phyloP scores from a whole-genome alignment of 2,888 invertebrate genomes.

The Pyrochroa serraticornis region DNA sequence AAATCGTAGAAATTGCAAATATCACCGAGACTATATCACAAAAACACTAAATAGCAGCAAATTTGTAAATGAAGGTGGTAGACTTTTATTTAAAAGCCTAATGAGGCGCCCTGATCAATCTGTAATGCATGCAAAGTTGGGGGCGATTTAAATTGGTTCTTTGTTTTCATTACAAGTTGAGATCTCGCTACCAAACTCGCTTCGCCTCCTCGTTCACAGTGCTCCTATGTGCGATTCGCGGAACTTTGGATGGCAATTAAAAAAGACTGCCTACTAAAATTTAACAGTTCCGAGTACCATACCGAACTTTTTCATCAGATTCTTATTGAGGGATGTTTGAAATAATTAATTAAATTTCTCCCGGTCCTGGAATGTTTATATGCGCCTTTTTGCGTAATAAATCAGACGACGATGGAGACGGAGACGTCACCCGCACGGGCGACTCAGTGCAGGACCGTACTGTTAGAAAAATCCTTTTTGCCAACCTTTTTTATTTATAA shows the following conservation, averaged over 20 bases:
- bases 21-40: too few species aligned
- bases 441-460: constrained; percentile 45
- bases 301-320: constrained; percentile 55
- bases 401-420: constrained; percentile 56
- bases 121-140: constrained; percentile 49
- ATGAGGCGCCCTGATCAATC: constrained; percentile 22
- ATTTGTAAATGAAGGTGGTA: constrained; percentile 17
- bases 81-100: constrained; percentile 11
- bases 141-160: constrained; percentile 52
- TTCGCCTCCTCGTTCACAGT: constrained; percentile 12
- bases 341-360: constrained; percentile 62
- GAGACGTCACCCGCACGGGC: constrained; percentile 54
- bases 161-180: constrained; percentile 50
- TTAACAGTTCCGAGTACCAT: constrained; percentile 58
- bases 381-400: constrained; percentile 54
- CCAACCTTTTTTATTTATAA: neutral
- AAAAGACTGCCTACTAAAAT: constrained; percentile 50
- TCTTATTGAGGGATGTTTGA: constrained; percentile 58
- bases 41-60: constrained; percentile 1
- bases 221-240: constrained; percentile 37
- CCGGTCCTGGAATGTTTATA: constrained; percentile 55
- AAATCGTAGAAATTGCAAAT: too few species aligned
- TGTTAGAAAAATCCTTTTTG: neutral
- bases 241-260: constrained; percentile 54
- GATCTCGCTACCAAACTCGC: constrained; percentile 24